Evolutionary conservation across 2,113 vertebrate species (phyloP), one percentile per base, ranked within the genome.

Genomic region (Chloroceryle aenea): DNA sequence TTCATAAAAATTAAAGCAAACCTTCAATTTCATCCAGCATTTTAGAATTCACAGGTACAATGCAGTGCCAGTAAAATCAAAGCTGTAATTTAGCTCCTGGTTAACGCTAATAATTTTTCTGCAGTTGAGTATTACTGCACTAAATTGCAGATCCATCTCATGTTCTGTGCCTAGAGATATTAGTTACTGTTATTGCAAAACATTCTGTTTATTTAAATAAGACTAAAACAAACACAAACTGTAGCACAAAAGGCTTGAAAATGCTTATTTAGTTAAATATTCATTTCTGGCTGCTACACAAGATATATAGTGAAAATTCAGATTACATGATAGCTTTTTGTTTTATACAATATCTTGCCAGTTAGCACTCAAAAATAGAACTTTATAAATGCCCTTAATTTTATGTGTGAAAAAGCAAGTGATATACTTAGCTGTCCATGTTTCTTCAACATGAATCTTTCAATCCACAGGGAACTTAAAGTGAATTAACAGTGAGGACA

Each of bases 191-290:
- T 92, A 88, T n/a, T 86, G 85, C 55, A 78, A 83, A 96, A 73
- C 68, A 61, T 90, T 95, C 63, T 74, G 43, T 94, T 94, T 93
- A 87, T 96, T 94, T 78, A 87, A 83, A 90, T 85, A 71, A 88
- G 79, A 61, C 55, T 77, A 52, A 93, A 93, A 76, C 47, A 92
- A 95, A 87, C 40, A 74, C 45, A 80, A 95, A 84, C 29, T 71
- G 50, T 42, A 76, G 45, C 45, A 48, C 84, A 73, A 87, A 86
- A 95, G 61, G 36, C 61, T 96, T 72, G 62, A 59, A 96, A 95
- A 72, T 81, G 86, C 68, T 90, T 89, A 26, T 78, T 94, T 72
- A 45, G 23, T 74, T 96, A 87, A 90, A 90, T 92, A 93, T 71
- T 90, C 79, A 93, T 73, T 82, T 38, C 73, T 0, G 0, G 69